Conservation (phyloP, 2,888 invertebrate genomes). For the Megamerina dolium region DNA sequence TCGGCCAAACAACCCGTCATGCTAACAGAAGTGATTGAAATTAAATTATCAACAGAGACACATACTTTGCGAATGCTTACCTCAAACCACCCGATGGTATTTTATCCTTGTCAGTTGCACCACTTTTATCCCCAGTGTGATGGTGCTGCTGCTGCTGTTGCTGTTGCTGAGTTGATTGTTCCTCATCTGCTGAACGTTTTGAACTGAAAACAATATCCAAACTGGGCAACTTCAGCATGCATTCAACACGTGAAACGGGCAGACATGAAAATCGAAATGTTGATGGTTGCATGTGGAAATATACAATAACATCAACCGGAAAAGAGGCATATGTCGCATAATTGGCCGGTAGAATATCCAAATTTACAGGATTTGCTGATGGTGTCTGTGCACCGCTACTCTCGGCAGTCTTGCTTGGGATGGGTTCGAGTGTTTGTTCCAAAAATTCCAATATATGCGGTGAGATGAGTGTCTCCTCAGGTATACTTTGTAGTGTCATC, state of each 20-base stretch:
- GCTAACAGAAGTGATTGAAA: conserved; percentile 59
- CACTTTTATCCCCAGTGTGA: conserved; percentile 13
- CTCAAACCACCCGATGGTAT: conserved; percentile 45
- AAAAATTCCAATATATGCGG: conserved; percentile 95
- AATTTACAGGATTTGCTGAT: conserved; percentile 48
- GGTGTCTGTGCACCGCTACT: conserved; percentile 38
- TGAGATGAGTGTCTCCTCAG: conserved; percentile 95
- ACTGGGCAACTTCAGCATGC: conserved; percentile 92
- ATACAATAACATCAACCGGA: conserved; percentile 97
- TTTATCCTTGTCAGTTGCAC: conserved; percentile 33
- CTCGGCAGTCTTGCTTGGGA: conserved; percentile 62
- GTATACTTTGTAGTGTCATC: conserved; percentile 94
- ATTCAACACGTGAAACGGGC: conserved; percentile 92
- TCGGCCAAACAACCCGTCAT: conserved; percentile 95
- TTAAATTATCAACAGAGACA: too few species aligned
- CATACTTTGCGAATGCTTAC: too few species aligned
- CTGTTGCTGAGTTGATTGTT: conserved; percentile 20
- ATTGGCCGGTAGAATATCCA: conserved; percentile 60
- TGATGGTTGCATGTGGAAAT: conserved; percentile 96
- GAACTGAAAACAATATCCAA: conserved; percentile 95
- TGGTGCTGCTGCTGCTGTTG: conserved; percentile 11
- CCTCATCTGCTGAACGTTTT: conserved; percentile 73
- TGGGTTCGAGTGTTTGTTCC: conserved; percentile 94
- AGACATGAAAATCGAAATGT: conserved; percentile 93
- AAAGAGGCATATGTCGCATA: conserved; percentile 88